Evolutionary conservation across 2,113 vertebrate genomes (phyloP), one percentile per base, ranked within the genome.

Genomic region (human (Homo sapiens)): DNA sequence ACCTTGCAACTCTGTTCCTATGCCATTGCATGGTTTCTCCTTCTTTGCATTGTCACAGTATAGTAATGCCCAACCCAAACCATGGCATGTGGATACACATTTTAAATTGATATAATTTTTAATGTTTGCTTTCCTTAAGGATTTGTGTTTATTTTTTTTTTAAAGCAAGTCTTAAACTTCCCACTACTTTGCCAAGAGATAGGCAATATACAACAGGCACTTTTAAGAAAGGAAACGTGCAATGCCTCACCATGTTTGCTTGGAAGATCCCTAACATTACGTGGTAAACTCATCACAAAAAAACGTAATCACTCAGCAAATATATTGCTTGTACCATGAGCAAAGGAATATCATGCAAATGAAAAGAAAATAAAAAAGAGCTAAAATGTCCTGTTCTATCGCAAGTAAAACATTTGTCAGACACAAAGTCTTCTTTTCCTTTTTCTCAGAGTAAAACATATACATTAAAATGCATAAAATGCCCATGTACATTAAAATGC

Each of bases 111-210:
- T 16, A 40, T 52, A 91, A 45, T 75, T 59, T 70, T 30, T 70
- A 68, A 86, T 48, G 50, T 57, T 85, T 93, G 40, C 48, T 89
- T 96, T 59, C 12, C 11, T 91, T 95, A 88, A 81, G 85, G 25
- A 93, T 89, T 61, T 95, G 3, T 55, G 40, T n/a, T 70, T 73
- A 35, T 88, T 30, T 16, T 55, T 32, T 32, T 52, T 43, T 5
- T 14, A 4, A 50, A 84, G 10, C 5, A 43, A 23, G 38, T 40
- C 20, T 72, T 79, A 38, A 85, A 96, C 20, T 66, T 27, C 45
- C 30, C 38, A 40, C 23, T 30, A 22, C 30, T 93, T 90, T 91
- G 8, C n/a, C 48, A 72, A 90, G 70, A 87, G 38, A 79, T 23
- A 82, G 70, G 45, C 38, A 70, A 52, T 83, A 83, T 38, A 85